These are phyloP conservation scores for Rhingia campestris DNA, from an alignment of 2,888 invertebrate species.

Conservation along the genomic window DNA sequence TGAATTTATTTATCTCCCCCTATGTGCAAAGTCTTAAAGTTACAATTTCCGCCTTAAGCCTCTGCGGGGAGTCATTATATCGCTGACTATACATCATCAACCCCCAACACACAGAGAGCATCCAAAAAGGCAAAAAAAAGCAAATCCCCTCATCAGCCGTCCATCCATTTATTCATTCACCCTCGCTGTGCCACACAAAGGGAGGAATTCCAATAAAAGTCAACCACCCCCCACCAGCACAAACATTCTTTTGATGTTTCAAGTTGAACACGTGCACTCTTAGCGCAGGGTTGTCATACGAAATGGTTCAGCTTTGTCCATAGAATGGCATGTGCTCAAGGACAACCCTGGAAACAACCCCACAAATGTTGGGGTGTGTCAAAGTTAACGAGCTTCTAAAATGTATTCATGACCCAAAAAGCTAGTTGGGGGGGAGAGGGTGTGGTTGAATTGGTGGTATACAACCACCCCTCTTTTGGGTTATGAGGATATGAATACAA, in stretches of 20 bases:
- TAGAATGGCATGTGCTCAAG: background rate
- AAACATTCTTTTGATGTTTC: conserved; percentile 78
- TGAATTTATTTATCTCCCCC: conserved; percentile 8
- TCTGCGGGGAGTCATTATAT: conserved; percentile 51
- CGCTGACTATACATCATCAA: background rate
- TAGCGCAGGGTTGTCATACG: conserved; percentile 76
- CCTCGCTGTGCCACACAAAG: conserved; percentile 20
- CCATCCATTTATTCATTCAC: conserved; percentile 40
- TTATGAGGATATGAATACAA: conserved; percentile 47
- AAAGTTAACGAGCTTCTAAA: conserved; percentile 80
- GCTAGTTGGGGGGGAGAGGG: conserved; percentile 50
- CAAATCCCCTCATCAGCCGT: conserved; percentile 57
- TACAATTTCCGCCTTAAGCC: conserved; percentile 32
- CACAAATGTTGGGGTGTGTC: conserved; percentile 80
- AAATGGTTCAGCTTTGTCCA: conserved; percentile 8
- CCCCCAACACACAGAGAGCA: conserved; percentile 41
- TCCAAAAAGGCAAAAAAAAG: conserved; percentile 44
- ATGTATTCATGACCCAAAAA: conserved; percentile 81
- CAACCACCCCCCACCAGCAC: conserved; percentile 32
- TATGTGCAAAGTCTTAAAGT: conserved; percentile 37
- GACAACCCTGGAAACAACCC: conserved; percentile 77
- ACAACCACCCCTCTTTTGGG: conserved; percentile 53
- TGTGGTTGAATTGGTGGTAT: conserved; percentile 68
- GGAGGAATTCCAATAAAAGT: conserved; percentile 74
- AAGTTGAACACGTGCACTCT: conserved; percentile 80